phyloP scores from a whole-genome alignment of 2,797 vertebrate species.

The Premnoplex brunnescens region DNA sequence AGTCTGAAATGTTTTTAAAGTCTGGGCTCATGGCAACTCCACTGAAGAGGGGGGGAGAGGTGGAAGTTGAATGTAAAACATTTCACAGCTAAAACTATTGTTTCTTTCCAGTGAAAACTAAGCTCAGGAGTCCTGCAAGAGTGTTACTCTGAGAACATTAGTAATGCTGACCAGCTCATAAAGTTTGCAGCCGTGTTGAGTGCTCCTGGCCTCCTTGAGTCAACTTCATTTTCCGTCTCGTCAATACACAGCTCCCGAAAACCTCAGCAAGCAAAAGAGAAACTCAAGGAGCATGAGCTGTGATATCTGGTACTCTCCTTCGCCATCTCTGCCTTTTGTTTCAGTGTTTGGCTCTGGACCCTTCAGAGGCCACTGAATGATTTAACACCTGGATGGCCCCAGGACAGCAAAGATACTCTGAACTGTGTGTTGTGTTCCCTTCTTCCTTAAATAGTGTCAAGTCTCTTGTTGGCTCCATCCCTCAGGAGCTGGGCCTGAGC shows the following conservation, averaged over 20 bases:
- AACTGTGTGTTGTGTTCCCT: neutral
- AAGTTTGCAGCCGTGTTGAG: conserved; percentile 45
- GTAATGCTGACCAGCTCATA: conserved; percentile 44
- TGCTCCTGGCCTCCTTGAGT: conserved; percentile 38
- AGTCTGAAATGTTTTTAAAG: conserved; percentile 85
- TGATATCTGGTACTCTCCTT: conserved; percentile 15
- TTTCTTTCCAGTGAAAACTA: conserved; percentile 42
- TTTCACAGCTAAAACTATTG: conserved; percentile 42
- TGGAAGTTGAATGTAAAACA: conserved; percentile 47
- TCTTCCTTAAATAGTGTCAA: conserved; percentile 39
- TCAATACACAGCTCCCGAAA: conserved; percentile 24
- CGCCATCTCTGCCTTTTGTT: conserved; percentile 35
- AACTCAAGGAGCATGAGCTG: neutral
- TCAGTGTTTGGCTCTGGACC: neutral
- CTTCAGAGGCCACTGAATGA: conserved; percentile 28
- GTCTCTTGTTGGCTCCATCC: conserved; percentile 14
- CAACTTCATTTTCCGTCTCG: conserved; percentile 17
- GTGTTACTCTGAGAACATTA: conserved; percentile 52
- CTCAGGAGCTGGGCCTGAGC: conserved; percentile 11
- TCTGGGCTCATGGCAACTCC: conserved; percentile 81
- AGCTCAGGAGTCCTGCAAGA: conserved; percentile 12
- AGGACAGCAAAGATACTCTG: conserved; percentile 9
- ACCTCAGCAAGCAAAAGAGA: neutral
- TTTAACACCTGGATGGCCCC: conserved; percentile 65
- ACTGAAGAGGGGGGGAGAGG: neutral